Evolutionary conservation across 2,797 vertebrate genomes (phyloP), one percentile per base, ranked within the genome.

Genomic region (Aldrovandia affinis): DNA sequence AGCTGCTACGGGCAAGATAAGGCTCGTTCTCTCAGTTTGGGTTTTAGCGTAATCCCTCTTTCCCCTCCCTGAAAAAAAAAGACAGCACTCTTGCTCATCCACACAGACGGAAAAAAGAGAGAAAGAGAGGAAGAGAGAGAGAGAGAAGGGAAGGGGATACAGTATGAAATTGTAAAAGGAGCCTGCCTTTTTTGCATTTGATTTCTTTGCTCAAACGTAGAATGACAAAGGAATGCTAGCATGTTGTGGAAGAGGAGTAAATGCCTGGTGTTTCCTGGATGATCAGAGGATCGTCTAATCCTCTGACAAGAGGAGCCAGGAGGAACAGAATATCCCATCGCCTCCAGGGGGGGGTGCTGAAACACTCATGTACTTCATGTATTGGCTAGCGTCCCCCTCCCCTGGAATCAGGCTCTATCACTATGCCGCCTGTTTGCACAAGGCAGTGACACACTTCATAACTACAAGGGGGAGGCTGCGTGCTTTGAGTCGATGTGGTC

Each of bases 1-100:
- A 93, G 93, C 95, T 95, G 95, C 94, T 95, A 92, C 93, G 91
- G 94, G 94, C 92, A 91, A 96, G 95, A 96, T 96, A 96, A 96
- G 94, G 92, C 91, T 88, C 91, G 92, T 92, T 94, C 90, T 90
- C 92, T 89, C 92, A 95, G 93, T 95, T 93, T 91, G 88, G 91
- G 95, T 93, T 65, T 96, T 96, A 96, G 92, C 93, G 91, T 96
- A 96, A 96, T 96, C 95, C 94, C 90, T 63, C 77, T 54, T 84
- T 47, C 61, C 47, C 42, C 36, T 22, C 52, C 44, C n/a, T n/a
- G n/a, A n/a, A n/a, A 88, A 86, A 87, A 88, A 94, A 92, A 93
- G 90, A 92, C 57, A 68, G 83, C 22, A 20, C 47, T 33, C 39
- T 6, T 57, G 70, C 30, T 79, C 83, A 63, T 79, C 55, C 42